Evolutionary conservation across 2,888 invertebrate genomes (phyloP), one percentile per base, ranked within the genome.

Genomic region (Arctia plantaginis): DNA sequence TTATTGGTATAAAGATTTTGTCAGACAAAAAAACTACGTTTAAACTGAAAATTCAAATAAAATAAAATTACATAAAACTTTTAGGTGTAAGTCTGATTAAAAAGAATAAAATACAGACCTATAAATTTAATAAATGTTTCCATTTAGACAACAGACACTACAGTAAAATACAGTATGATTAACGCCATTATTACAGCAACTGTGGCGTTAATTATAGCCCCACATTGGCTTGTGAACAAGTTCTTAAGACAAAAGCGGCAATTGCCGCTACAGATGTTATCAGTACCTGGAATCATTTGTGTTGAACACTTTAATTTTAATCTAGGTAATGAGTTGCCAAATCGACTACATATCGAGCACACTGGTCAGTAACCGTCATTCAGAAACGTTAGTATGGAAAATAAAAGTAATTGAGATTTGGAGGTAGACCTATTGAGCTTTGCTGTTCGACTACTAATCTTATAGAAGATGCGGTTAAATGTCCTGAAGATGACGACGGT

Each of bases 181-280:
- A 77, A 78, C 39, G 66, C 77, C 66, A 75, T 80, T 75, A 84
- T 74, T 71, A 71, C 67, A 67, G 39, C 67, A 78, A 47, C 47
- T 47, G 30, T n/a, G 33, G n/a, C 15, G 15, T 73, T 78, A 73
- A 79, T 81, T 80, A 82, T 77, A 79, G 75, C 33, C 62, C 76
- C 51, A 79, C 77, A 83, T 85, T 83, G 79, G 35, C n/a, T 65
- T 71, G 64, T 65, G 47, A 71, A 71, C 44, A 64, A 47, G 64
- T 80, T 69, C 65, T 35, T 72, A 76, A 85, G 77, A 85, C 85
- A 85, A 85, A 77, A 77, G 73, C 79, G 55, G 72, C 70, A 72
- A 68, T 75, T 41, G 30, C 65, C 55, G 75, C 69, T 74, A 77
- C 76, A 69, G 78, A 78, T 78, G 71, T 73, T 83, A 82, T 83